Base-by-base conservation (phyloP, 1,140 invertebrate genomes). In the Drosophila fuyamai region DNA sequence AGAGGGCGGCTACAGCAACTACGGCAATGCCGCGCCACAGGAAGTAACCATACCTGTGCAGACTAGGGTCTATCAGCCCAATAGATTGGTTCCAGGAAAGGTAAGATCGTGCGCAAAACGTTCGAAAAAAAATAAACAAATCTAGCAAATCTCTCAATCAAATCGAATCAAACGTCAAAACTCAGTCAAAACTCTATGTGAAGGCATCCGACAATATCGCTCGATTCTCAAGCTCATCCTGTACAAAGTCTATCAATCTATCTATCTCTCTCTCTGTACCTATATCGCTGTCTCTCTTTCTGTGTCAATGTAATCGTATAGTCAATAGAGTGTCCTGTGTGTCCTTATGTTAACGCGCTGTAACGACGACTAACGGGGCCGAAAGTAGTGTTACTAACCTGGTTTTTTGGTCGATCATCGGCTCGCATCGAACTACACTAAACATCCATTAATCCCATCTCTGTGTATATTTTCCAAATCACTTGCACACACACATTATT, bases 61-160 rank as follows among this genome's bases (percentile, higher is more conserved):
- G 89, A 94, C 95, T 76, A 96, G 95, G 93, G 94, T 97, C 90
- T 97, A 96, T 93, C 92, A 93, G 58, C 96, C 96, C 44, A 94
- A 93, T 81, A 94, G 89, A 88, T 85, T 93, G 90, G 93, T 92
- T 80, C 94, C 93, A 89, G 93, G 93, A 78, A 94, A 94, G 93
- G 94, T 94, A 93, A 93, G 83, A 88, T 91, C 89, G 88, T 72
- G 81, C 53, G 59, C 54, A 62, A 76, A 76, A 60, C 65, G 65
- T 48, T 67, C 76, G 59, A 74, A 76, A 81, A 16, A 8, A 6
- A 41, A 41, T 9, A 32, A 41, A 6, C 43, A 48, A 48, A 36
- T 53, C 67, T 43, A 61, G 36, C 48, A 66, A 58, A 67, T 53
- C 65, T 53, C 50, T 53, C 50, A 36, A 76, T 50, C 23, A 66